A percentile compares a stretch with the other conserved stretches of the same genome.
Evolutionary conservation across 2,797 vertebrate species (phyloP).

Genomic region (Eidolon dupreanum): DNA sequence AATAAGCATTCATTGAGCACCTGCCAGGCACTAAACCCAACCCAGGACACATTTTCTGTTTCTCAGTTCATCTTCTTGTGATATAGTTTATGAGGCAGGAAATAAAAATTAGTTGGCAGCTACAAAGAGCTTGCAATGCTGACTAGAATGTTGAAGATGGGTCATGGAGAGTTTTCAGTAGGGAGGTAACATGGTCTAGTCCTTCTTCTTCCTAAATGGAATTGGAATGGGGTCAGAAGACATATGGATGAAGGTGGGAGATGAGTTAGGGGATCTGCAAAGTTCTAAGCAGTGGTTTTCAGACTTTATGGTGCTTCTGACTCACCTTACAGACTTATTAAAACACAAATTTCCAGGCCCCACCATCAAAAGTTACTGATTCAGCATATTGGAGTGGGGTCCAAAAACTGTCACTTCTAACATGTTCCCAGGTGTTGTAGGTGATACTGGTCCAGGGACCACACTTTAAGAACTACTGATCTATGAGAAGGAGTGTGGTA

Average conservation of each 20-base stretch:
- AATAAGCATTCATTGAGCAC: not conserved
- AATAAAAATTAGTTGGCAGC: not conserved
- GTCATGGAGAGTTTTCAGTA: not conserved
- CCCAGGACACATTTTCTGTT: not conserved
- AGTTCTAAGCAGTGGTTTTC: not conserved
- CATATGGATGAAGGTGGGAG: not conserved
- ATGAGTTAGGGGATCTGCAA: not conserved
- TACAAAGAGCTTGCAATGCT: not conserved
- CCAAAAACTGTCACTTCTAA: not conserved
- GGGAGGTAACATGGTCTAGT: not conserved
- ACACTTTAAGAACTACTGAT: not conserved
- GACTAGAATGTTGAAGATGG: not conserved
- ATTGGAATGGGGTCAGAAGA: not conserved
- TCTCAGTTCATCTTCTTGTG: slow-evolving; percentile 21
- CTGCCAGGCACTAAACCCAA: not conserved
- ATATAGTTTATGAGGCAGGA: not conserved
- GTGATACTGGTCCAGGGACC: not conserved
- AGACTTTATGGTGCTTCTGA: not conserved
- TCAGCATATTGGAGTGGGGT: not conserved
- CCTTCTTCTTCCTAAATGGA: not conserved
- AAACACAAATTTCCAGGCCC: not conserved
- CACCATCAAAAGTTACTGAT: not conserved
- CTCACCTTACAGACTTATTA: not conserved
- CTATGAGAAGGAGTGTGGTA: not conserved
- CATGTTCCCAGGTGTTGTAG: not conserved